Percentiles rank a stretch among this genome's conserved stretches.
phyloP scores from a whole-genome alignment of 2,888 invertebrate species.

The Lamellibrachia satsuma region DNA sequence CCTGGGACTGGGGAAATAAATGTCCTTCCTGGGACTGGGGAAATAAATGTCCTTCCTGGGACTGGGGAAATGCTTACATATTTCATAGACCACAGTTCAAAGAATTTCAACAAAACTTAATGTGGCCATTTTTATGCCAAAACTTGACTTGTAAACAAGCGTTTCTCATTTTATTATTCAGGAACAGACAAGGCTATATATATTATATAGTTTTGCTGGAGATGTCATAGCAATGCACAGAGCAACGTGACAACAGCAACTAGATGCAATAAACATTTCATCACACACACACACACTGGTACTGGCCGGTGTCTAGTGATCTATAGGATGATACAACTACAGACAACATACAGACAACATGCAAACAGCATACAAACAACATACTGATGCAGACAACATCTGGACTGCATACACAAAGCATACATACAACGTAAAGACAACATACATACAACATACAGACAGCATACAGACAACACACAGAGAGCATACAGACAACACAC shows the following conservation, averaged over 20 bases:
- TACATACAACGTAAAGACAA: neutral
- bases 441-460: neutral
- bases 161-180: neutral
- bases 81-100: no score
- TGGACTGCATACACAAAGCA: no score
- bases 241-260: neutral
- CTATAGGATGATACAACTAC: neutral
- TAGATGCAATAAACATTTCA: neutral
- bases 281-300: neutral
- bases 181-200: neutral
- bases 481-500: neutral
- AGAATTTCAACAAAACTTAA: no score
- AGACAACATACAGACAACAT: neutral
- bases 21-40: no score
- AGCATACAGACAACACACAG: neutral
- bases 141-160: no score
- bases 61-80: no score
- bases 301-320: neutral
- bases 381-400: neutral
- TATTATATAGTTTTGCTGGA: neutral
- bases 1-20: no score
- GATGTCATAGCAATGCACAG: neutral
- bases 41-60: no score
- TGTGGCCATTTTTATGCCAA: no score
- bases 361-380: neutral